Evolutionary conservation across 2,797 vertebrate genomes (phyloP).

Genomic region (Pelobates cultripes): DNA sequence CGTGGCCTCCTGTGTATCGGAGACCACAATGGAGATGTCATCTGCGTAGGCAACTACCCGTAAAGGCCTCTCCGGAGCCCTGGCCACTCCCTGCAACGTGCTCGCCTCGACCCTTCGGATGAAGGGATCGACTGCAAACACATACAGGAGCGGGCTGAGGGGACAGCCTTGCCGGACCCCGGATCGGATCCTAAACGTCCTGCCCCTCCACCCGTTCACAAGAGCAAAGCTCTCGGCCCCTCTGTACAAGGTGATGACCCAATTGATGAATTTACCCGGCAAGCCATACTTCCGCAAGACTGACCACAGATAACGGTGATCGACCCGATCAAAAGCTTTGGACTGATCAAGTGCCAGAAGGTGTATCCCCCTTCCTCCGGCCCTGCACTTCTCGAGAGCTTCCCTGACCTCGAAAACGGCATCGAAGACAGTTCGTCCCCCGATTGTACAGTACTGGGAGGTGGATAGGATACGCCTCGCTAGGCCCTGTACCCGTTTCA

Average conservation of each 20-base stretch:
- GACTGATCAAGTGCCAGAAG: not conserved
- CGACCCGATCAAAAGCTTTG: not conserved
- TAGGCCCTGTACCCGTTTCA: not conserved
- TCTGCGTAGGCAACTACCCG: constrained; percentile 2
- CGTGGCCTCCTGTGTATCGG: not conserved
- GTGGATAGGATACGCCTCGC: not conserved
- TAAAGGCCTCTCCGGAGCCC: not conserved
- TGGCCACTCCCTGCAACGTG: not conserved
- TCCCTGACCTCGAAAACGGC: constrained; percentile 2
- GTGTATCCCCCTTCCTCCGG: not conserved
- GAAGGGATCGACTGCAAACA: constrained; percentile 10
- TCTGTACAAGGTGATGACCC: not conserved
- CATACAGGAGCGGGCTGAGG: not conserved
- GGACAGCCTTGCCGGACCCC: constrained; percentile 9
- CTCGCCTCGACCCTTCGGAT: not conserved
- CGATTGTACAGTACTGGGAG: not conserved
- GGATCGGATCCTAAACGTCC: not conserved
- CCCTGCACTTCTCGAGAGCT: not conserved
- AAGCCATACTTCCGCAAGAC: not conserved
- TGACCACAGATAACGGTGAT: not conserved
- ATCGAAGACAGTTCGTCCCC: not conserved
- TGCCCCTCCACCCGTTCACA: constrained; percentile 3
- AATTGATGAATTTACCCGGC: not conserved
- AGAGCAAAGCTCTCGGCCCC: constrained; percentile 6
- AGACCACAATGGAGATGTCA: not conserved